phyloP scores from a whole-genome alignment of 2,113 vertebrate genomes.

The Anthoscopus minutus region DNA sequence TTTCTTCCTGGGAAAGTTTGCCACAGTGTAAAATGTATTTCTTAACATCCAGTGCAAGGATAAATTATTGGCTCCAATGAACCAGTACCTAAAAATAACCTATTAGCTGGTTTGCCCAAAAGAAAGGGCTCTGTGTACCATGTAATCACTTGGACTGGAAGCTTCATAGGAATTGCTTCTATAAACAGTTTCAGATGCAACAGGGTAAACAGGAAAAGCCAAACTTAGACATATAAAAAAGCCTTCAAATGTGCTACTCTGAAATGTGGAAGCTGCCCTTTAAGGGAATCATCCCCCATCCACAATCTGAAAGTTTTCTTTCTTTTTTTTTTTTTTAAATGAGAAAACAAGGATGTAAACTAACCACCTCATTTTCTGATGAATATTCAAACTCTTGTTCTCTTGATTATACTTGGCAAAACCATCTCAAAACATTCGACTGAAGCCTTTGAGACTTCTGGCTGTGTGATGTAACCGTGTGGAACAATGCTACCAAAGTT shows the following conservation, averaged over 20 bases:
- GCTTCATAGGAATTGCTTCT: conserved; percentile 21
- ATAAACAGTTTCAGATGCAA: conserved; percentile 55
- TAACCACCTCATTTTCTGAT: neutral
- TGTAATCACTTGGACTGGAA: conserved; percentile 9
- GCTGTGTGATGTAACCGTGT: neutral
- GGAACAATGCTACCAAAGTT: conserved; percentile 8
- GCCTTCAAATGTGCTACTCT: neutral
- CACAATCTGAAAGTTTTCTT: neutral
- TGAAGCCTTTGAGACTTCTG: conserved; percentile 1
- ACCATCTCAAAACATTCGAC: neutral
- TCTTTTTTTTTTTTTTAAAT: neutral
- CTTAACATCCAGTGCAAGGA: neutral
- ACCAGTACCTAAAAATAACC: conserved; percentile 31
- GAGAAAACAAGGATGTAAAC: neutral
- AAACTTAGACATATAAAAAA: conserved; percentile 44
- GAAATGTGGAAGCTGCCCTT: neutral
- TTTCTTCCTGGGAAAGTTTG: neutral
- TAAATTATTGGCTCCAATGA: neutral
- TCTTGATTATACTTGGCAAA: neutral
- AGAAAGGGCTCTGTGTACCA: conserved; percentile 46
- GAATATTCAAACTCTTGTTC: neutral
- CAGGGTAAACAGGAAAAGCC: conserved; percentile 57
- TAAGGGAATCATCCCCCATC: neutral
- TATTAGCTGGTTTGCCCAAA: conserved; percentile 27
- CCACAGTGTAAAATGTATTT: neutral